phyloP scores from a whole-genome alignment of 2,797 vertebrate species.

The Onychomys arenicola region DNA sequence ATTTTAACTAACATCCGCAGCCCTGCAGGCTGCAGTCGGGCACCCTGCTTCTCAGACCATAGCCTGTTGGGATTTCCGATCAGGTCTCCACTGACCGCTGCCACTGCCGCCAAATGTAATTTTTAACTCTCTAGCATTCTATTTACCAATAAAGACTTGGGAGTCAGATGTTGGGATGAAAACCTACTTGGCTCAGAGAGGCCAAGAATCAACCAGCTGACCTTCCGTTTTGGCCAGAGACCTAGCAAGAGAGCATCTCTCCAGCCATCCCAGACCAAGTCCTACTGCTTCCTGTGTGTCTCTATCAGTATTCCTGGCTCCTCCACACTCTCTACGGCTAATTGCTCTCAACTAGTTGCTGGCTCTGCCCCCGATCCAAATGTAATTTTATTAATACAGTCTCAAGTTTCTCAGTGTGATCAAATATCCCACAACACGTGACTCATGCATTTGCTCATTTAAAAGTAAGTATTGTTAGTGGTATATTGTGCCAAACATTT shows the following conservation, averaged over 20 bases:
- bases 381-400: not conserved
- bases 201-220: not conserved
- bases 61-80: not conserved
- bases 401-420: not conserved
- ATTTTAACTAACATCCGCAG: not conserved
- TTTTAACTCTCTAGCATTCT: not conserved
- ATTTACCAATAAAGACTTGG: not conserved
- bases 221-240: not conserved
- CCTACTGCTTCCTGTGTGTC: not conserved
- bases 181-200: not conserved
- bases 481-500: not conserved
- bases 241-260: not conserved
- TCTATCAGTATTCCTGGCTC: not conserved
- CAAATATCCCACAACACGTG: not conserved
- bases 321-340: not conserved
- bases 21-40: too few relatives aligned
- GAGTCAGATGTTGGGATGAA: not conserved
- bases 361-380: not conserved
- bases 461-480: not conserved
- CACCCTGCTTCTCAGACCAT: not conserved
- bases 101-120: not conserved
- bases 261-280: not conserved
- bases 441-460: not conserved
- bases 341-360: not conserved
- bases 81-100: not conserved